These are phyloP conservation scores for Asteroscopus sphinx DNA, from an alignment of 2,888 invertebrate genomes.

Conservation along the genomic window DNA sequence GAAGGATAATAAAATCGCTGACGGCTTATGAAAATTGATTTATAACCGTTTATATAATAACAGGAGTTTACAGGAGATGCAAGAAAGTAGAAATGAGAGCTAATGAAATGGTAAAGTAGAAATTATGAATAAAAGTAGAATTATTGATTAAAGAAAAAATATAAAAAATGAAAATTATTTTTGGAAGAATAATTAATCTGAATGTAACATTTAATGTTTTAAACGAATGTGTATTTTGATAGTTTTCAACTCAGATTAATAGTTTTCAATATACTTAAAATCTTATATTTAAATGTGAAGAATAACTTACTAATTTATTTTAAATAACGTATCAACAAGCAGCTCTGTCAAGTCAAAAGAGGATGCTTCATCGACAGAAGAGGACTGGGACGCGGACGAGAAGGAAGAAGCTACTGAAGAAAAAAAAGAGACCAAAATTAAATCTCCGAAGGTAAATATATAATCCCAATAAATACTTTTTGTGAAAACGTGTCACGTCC, in stretches of 20 bases:
- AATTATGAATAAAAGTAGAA: slow-evolving; percentile 39
- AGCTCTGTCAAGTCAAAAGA: slow-evolving; percentile 86
- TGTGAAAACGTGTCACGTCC: too few relatives aligned
- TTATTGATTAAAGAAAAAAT: slow-evolving; percentile 11
- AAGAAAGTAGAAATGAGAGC: slow-evolving; percentile 34
- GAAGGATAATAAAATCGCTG: slow-evolving; percentile 32
- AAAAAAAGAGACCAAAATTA: slow-evolving; percentile 78
- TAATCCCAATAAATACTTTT: too few relatives aligned
- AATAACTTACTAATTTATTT: slow-evolving; percentile 19
- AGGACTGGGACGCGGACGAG: slow-evolving; percentile 87
- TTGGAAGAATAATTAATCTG: slow-evolving; percentile 15
- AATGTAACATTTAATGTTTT: slow-evolving; percentile 5
- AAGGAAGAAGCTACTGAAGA: slow-evolving; percentile 83
- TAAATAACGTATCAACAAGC: slow-evolving; percentile 52
- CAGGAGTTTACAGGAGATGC: slow-evolving; percentile 19
- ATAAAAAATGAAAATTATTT: too few relatives aligned
- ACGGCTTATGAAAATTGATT: slow-evolving; percentile 27
- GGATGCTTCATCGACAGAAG: slow-evolving; percentile 86
- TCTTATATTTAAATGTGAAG: not conserved
- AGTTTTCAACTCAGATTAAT: slow-evolving; percentile 20
- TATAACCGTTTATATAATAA: slow-evolving; percentile 21
- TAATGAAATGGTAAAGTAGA: slow-evolving; percentile 24
- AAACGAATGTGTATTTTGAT: slow-evolving; percentile 24
- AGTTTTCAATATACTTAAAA: slow-evolving; percentile 11
- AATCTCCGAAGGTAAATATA: slow-evolving; percentile 79